phyloP scores from a whole-genome alignment of 2,113 vertebrate genomes.

The Callospermophilus lateralis region DNA sequence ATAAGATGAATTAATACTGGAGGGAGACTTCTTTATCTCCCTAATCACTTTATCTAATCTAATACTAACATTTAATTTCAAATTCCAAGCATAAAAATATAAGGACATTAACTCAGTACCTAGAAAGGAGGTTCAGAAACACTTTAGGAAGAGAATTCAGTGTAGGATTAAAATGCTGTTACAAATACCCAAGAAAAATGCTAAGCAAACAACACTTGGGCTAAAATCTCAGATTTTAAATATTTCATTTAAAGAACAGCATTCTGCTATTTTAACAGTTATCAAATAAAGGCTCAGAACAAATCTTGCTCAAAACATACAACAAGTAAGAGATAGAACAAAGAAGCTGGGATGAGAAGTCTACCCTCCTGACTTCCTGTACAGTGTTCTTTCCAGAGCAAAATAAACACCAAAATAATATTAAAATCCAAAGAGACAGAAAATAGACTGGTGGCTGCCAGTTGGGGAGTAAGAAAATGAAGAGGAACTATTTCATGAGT shows the following conservation, averaged over 20 bases:
- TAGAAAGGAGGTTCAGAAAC: not conserved
- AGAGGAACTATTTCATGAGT: not conserved
- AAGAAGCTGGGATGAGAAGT: not conserved
- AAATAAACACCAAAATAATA: not conserved
- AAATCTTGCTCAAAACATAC: not conserved
- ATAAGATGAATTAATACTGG: not conserved
- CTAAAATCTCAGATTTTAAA: not conserved
- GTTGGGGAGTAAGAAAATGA: not conserved
- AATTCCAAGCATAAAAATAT: not conserved
- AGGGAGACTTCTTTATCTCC: not conserved
- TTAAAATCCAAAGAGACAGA: not conserved
- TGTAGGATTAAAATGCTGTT: not conserved
- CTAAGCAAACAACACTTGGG: not conserved
- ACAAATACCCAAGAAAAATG: not conserved
- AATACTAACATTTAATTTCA: conserved; percentile 22
- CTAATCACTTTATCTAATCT: not conserved
- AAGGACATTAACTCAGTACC: not conserved
- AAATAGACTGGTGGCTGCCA: not conserved
- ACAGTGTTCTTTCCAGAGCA: not conserved
- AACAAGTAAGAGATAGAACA: not conserved
- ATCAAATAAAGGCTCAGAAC: not conserved
- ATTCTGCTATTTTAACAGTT: not conserved
- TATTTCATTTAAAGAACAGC: not conserved
- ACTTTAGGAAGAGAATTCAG: not conserved
- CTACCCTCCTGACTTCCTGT: not conserved